Conservation (phyloP, 2,888 invertebrate species). For the Julus scanicus region DNA sequence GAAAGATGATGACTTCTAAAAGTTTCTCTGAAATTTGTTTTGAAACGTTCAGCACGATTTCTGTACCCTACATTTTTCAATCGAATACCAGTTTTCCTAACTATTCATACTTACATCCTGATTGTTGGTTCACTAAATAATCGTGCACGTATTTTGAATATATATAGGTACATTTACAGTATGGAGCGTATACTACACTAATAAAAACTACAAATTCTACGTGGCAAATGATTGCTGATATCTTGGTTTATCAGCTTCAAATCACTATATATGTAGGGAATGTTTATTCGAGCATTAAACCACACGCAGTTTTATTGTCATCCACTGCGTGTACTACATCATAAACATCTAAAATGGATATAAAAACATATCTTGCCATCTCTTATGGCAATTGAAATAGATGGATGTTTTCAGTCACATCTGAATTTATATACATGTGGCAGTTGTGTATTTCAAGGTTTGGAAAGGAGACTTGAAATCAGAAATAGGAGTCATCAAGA, state of each 20-base stretch:
- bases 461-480: not conserved
- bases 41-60: too few species aligned
- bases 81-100: too few species aligned
- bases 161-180: too few species aligned
- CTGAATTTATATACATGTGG: not conserved
- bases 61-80: too few species aligned
- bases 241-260: slow-evolving; percentile 12
- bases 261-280: not conserved
- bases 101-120: too few species aligned
- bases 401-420: slow-evolving; percentile 23
- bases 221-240: not conserved
- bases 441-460: not conserved
- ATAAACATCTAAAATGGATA: not conserved
- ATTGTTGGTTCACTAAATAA: too few species aligned
- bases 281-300: slow-evolving; percentile 13
- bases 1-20: too few species aligned
- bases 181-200: not conserved
- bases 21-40: too few species aligned
- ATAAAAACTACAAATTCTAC: not conserved
- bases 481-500: not conserved
- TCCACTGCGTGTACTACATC: not conserved
- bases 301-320: slow-evolving; percentile 33
- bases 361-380: slow-evolving; percentile 31
- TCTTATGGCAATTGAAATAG: slow-evolving; percentile 14
- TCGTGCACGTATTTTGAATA: too few species aligned